These are phyloP conservation scores for Stichodactyla helianthus DNA, from an alignment of 64 coral and sea anemone species.

Conservation along the genomic window DNA sequence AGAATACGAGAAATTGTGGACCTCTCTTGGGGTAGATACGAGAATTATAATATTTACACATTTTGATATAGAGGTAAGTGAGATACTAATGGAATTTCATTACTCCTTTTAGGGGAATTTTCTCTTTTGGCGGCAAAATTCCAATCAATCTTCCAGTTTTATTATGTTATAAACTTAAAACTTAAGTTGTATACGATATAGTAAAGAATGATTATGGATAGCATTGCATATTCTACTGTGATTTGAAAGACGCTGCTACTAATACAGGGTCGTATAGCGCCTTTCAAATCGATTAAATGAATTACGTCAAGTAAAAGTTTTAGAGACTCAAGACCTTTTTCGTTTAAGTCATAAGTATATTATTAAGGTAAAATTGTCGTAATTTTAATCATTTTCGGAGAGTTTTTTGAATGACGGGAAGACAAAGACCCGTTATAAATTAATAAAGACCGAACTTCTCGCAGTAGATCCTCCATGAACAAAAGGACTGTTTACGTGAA, in stretches of 20 bases:
- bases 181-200: too few relatives aligned
- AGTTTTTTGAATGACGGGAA: neutral
- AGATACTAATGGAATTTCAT: too few relatives aligned
- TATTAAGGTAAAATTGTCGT: neutral
- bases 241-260: neutral
- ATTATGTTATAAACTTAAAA: too few relatives aligned
- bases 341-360: neutral
- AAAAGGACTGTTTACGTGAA: conserved; percentile 18
- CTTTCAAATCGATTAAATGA: neutral
- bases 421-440: conserved; percentile 21
- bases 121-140: too few relatives aligned
- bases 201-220: too few relatives aligned
- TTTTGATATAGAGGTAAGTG: neutral
- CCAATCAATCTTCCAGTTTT: too few relatives aligned
- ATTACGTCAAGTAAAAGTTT: neutral
- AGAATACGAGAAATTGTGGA: neutral
- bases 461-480: neutral
- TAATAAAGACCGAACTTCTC: conserved; percentile 1
- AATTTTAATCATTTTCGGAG: neutral
- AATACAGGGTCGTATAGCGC: neutral
- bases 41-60: neutral
- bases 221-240: neutral
- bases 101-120: too few relatives aligned
- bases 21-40: neutral
- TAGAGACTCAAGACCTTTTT: neutral